A percentile compares a stretch with the other conserved stretches of the same genome.
Evolutionary conservation across 2,888 invertebrate species (phyloP).

Genomic region (Athalia cordata): DNA sequence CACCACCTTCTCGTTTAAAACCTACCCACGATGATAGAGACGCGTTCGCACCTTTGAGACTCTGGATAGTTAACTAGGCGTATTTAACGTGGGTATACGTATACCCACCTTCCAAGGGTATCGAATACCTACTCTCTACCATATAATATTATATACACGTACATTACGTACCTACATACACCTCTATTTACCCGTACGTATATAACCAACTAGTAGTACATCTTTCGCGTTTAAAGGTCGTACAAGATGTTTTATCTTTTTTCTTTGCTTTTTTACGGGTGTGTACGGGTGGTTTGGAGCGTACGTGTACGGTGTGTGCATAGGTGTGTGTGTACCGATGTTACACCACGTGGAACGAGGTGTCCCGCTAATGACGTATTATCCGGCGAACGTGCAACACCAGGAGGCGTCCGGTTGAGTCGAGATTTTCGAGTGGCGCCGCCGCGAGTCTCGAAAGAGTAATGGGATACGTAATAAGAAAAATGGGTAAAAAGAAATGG

Average conservation of each 20-base stretch:
- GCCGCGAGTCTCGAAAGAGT: constrained; percentile 10
- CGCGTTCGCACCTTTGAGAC: constrained; percentile 16
- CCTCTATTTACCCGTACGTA: not conserved
- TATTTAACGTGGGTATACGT: not conserved
- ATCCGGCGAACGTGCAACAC: constrained; percentile 29
- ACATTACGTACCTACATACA: not conserved
- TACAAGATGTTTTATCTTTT: not conserved
- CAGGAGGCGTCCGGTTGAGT: not conserved
- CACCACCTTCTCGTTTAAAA: not conserved
- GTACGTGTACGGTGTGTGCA: not conserved
- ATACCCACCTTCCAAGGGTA: constrained; percentile 7
- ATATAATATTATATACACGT: not conserved
- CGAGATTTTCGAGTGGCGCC: constrained; percentile 32
- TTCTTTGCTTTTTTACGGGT: not conserved
- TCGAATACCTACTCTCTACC: not conserved
- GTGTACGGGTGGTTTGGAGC: not conserved
- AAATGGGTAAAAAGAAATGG: not conserved
- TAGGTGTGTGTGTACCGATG: not conserved
- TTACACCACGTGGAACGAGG: not conserved
- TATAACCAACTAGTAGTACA: not conserved
- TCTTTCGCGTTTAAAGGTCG: constrained; percentile 9
- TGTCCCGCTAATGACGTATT: constrained; percentile 33
- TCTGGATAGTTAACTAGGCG: constrained; percentile 29
- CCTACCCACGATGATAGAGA: constrained; percentile 21
- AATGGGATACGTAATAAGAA: constrained; percentile 37